A percentile compares a stretch with the other conserved stretches of the same genome.
These are phyloP conservation scores for Phymanthus crucifer DNA, from an alignment of 92 coral and sea anemone genomes.

Conservation along the genomic window DNA sequence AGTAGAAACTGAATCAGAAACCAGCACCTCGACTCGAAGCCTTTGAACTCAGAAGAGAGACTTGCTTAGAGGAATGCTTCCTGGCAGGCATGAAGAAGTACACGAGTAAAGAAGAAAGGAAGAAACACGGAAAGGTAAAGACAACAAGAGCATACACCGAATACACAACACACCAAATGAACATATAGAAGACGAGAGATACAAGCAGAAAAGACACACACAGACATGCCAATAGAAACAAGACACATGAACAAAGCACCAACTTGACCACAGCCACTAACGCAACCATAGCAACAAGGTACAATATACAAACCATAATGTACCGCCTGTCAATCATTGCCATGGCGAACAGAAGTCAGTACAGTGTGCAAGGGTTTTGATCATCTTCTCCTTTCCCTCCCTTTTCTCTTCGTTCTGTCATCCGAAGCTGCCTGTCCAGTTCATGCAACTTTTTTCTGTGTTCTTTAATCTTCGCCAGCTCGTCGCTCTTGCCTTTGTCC, in stretches of 20 bases:
- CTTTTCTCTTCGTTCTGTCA: slow-evolving; percentile 84
- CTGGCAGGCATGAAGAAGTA: background rate
- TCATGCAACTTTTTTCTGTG: slow-evolving; percentile 93
- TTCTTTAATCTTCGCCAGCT: slow-evolving; percentile 88
- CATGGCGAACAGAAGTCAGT: slow-evolving; percentile 50
- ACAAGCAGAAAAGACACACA: slow-evolving; percentile 18
- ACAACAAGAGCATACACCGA: slow-evolving; percentile 13
- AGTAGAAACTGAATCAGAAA: background rate
- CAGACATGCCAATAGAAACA: slow-evolving; percentile 24
- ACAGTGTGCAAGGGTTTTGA: slow-evolving; percentile 72
- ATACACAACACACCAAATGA: slow-evolving; percentile 28
- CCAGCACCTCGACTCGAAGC: slow-evolving; percentile 25
- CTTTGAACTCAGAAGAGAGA: background rate
- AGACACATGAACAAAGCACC: slow-evolving; percentile 22
- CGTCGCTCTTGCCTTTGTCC: slow-evolving; percentile 90
- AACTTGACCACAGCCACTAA: slow-evolving; percentile 43
- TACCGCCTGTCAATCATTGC: slow-evolving; percentile 32
- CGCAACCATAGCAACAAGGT: slow-evolving; percentile 37
- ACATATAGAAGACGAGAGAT: slow-evolving; percentile 11
- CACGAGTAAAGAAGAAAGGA: slow-evolving; percentile 8
- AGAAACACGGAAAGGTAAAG: slow-evolving; percentile 25
- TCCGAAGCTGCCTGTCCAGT: slow-evolving; percentile 85
- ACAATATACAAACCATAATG: slow-evolving; percentile 31
- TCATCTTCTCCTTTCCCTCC: slow-evolving; percentile 86
- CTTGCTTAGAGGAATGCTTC: background rate